A percentile compares a stretch with the other conserved stretches of the same genome.
phyloP scores from a whole-genome alignment of 2,888 invertebrate species.

The Drosophila monieri region DNA sequence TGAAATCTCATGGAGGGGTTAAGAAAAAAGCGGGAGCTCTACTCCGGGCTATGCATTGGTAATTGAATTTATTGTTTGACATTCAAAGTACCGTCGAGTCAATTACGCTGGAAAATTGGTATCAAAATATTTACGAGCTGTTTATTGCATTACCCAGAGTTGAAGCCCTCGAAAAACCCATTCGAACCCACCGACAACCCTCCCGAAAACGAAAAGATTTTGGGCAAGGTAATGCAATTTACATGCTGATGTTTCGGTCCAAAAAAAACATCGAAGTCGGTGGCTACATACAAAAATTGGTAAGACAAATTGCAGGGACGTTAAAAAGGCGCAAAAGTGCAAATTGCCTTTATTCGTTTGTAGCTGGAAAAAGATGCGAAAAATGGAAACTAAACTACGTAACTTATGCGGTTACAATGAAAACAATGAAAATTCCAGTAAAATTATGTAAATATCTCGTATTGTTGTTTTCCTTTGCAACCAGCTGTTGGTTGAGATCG shows the following conservation, averaged over 20 bases:
- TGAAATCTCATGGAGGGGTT: constrained; percentile 3
- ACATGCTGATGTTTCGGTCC: constrained; percentile 65
- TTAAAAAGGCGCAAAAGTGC: constrained; percentile 49
- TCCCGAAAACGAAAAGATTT: neutral
- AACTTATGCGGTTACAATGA: neutral
- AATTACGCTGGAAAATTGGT: constrained; percentile 81
- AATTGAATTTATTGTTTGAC: constrained; percentile 83
- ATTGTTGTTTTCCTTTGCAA: neutral
- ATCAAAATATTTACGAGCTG: constrained; percentile 81
- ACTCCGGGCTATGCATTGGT: constrained; percentile 64
- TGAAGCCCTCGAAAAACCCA: constrained; percentile 43
- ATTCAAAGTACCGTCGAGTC: constrained; percentile 81
- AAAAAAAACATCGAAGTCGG: constrained; percentile 16
- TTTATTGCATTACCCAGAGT: constrained; percentile 77
- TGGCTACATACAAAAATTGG: constrained; percentile 38
- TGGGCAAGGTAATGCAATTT: constrained; percentile 71
- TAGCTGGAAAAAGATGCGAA: neutral
- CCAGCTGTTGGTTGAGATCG: constrained; percentile 28
- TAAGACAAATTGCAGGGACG: constrained; percentile 24
- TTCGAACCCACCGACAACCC: constrained; percentile 16
- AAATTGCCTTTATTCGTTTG: constrained; percentile 43
- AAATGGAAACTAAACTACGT: neutral
- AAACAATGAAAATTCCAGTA: neutral
- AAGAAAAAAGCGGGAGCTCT: constrained; percentile 8
- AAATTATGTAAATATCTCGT: neutral